Percentiles rank a stretch among this genome's conserved stretches.
Conservation (phyloP, 2,113 vertebrate genomes). For the Jacana jacana region DNA sequence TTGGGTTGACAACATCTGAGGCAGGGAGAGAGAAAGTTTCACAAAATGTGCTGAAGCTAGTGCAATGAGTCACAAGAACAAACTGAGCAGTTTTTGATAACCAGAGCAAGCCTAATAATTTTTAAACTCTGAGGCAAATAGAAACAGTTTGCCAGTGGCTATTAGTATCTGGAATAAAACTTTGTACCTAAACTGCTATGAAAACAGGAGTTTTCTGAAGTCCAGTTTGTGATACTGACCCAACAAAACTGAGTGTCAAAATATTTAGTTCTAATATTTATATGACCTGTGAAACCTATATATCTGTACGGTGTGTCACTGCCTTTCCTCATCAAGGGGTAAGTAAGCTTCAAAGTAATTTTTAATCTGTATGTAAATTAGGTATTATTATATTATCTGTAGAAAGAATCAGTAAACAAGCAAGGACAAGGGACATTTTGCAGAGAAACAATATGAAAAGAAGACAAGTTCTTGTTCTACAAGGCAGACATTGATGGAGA, state of each 20-base stretch:
- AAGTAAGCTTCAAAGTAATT: conserved; percentile 68
- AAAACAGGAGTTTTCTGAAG: neutral
- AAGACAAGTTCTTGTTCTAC: conserved; percentile 41
- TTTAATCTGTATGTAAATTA: conserved; percentile 75
- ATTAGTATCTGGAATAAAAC: neutral
- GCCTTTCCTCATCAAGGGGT: conserved; percentile 57
- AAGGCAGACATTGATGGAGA: conserved; percentile 51
- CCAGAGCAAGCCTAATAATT: neutral
- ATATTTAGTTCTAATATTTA: conserved; percentile 27
- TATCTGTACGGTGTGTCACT: conserved; percentile 32
- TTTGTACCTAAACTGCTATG: neutral
- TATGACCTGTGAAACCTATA: conserved; percentile 13
- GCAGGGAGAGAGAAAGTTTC: neutral
- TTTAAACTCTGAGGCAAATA: neutral
- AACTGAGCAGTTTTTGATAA: neutral
- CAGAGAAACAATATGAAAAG: conserved; percentile 50
- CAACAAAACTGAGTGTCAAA: neutral
- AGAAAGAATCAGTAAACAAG: conserved; percentile 39
- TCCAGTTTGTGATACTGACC: neutral
- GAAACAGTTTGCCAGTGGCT: neutral
- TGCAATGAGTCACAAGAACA: neutral
- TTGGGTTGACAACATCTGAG: neutral
- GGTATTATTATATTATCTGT: conserved; percentile 46
- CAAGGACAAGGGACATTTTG: neutral
- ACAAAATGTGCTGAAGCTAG: neutral